phyloP scores from a whole-genome alignment of 1,140 invertebrate genomes.

The Semibalanus balanoides region DNA sequence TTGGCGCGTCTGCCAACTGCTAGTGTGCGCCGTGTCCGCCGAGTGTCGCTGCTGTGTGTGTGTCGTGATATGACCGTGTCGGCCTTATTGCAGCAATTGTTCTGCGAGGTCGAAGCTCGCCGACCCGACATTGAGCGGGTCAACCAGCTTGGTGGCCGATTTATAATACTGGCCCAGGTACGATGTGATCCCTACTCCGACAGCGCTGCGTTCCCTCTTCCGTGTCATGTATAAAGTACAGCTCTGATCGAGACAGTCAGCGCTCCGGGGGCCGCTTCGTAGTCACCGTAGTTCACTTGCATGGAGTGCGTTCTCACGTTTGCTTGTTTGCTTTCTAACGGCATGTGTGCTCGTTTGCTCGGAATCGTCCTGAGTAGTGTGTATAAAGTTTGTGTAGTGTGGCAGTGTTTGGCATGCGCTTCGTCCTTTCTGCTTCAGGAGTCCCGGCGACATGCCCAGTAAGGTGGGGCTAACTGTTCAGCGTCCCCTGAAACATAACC shows the following conservation, averaged over 20 bases:
- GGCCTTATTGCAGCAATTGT: slow-evolving; percentile 55
- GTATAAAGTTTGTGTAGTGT: neutral
- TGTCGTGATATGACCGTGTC: slow-evolving; percentile 5
- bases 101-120: slow-evolving; percentile 75
- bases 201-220: neutral
- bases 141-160: slow-evolving; percentile 83
- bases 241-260: too few species aligned
- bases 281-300: neutral
- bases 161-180: slow-evolving; percentile 97
- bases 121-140: slow-evolving; percentile 87
- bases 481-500: neutral
- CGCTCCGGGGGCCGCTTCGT: too few species aligned
- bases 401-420: neutral
- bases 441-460: neutral
- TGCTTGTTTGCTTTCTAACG: neutral
- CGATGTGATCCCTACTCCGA: slow-evolving; percentile 13
- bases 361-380: neutral
- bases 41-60: neutral
- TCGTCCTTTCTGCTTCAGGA: neutral
- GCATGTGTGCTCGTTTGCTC: neutral
- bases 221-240: too few species aligned
- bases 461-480: neutral
- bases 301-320: neutral
- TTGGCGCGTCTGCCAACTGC: neutral
- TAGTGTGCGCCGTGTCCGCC: neutral